Evolutionary conservation across 1,140 invertebrate species (phyloP), one percentile per base, ranked within the genome.

Genomic region (Microplitis mediator): DNA sequence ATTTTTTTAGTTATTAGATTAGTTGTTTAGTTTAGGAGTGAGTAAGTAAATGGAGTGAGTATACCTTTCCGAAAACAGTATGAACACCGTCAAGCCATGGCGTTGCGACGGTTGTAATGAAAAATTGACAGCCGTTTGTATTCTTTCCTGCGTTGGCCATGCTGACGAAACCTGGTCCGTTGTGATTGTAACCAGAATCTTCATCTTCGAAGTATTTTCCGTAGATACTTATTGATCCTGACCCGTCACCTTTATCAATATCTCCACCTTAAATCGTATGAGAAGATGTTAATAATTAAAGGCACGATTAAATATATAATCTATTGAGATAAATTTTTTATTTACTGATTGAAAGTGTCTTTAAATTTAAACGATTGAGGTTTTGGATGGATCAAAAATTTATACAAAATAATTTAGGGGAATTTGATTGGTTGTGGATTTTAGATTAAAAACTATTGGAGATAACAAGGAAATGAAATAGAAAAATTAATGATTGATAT

Each of bases 91-190:
- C 95, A 58, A 99, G 86, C 97, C 97, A 99, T 3, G 93, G 91
- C 0, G 97, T 95, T 9, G 92, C 90, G 67, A 94, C 91, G 3
- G 94, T 95, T 4, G 95, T 97, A 80, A 99, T 96, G 84, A 99
- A 98, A 86, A 99, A 99, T 84, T 99, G 97, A 78, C 95, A 98
- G 35, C 97, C 97, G 79, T 94, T 95, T n/a, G 92, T 91, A 75
- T 95, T 85, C 61, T 87, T 90, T 85, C 93, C 95, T 85, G 92
- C 92, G 88, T 99, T 99, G 0, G 97, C 97, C 98, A 99, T 99
- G 52, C 95, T 96, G 6, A 99, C 85, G 87, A 96, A 95, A 39
- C 98, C 97, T 9, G 97, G 90, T 9, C 91, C 91, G 74, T 91
- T 92, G 80, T 98, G 97, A 80, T 95, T 93, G 9, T 98, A 89